Evolutionary conservation across 2,113 vertebrate species (phyloP), one percentile per base, ranked within the genome.

Genomic region (Ia io): DNA sequence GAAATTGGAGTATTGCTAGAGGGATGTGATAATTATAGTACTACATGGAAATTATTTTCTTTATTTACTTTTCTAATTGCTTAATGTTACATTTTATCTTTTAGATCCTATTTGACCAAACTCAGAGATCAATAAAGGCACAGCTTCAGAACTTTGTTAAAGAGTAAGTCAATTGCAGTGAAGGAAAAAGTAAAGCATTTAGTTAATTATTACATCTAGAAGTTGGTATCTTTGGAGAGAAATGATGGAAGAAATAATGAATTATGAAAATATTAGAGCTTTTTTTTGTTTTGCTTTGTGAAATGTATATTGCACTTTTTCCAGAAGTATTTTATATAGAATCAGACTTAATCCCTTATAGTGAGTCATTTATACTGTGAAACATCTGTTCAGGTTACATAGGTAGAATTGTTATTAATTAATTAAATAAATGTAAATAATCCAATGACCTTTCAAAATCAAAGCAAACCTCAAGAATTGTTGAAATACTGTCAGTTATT

Each of bases 61-160:
- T 95, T 79, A n/a, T 87, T 91, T 91, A 83, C 22, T 88, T 95
- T 73, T 76, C 51, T 96, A 84, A 94, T 89, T 71, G 32, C 63
- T 74, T 53, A 84, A 37, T 94, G 30, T 94, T 94, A 25, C 13
- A 35, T 97, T 96, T 96, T 96, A 59, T 95, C 37, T 95, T 97
- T 90, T 98, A 99, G 99, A 99, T 99, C 97, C 98, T 99, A 35
- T 99, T 99, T 97, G 99, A 99, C 98, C 99, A 99, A 97, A 99
- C 99, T 88, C 99, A 99, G 98, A 99, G 99, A 98, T 99, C 99
- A 49, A 99, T 99, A 98, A 99, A 99, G 98, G 99, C 98, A 61
- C 99, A 99, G 70, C 99, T 99, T 98, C 99, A 99, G 97, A 98
- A 98, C 32, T 99, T 99, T 63, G 98, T 99, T 71, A 99, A 99